Evolutionary conservation across 2,113 vertebrate genomes (phyloP).

Genomic region (Brienomyrus longianalis): DNA sequence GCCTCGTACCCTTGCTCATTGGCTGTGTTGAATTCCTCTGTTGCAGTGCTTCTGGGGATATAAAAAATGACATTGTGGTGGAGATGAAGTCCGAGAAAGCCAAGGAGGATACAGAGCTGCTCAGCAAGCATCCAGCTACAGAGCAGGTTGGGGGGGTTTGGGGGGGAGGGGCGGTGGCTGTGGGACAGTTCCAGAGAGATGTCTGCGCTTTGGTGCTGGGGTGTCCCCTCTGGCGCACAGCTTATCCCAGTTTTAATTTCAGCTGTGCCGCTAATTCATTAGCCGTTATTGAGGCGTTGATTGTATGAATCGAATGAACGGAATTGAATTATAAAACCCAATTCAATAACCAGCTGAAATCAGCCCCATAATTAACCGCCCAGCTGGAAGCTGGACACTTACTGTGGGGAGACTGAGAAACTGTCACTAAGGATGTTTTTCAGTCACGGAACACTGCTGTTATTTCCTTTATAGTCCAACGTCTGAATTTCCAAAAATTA

Average conservation of each 20-base stretch:
- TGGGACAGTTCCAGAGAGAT: background rate
- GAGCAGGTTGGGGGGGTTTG: conserved; percentile 53
- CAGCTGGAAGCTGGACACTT: background rate
- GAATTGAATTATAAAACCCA: background rate
- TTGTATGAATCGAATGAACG: background rate
- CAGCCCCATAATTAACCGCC: background rate
- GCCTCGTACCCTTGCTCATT: background rate
- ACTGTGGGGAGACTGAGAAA: background rate
- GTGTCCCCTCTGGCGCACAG: background rate
- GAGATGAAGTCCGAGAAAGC: conserved; percentile 69
- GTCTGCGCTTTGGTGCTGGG: background rate
- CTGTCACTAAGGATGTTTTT: background rate
- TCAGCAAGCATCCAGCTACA: conserved; percentile 49
- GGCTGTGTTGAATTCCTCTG: background rate
- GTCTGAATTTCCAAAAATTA: background rate
- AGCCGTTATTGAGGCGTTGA: background rate
- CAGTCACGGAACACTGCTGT: background rate
- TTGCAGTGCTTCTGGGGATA: conserved; percentile 46
- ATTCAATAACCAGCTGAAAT: background rate
- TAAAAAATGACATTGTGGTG: conserved; percentile 59
- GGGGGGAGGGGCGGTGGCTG: background rate
- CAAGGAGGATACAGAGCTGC: conserved; percentile 63
- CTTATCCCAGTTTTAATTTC: background rate
- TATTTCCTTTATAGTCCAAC: background rate
- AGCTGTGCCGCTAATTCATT: background rate